phyloP scores from a whole-genome alignment of 2,888 invertebrate species.

The Noctuana brunneofusca region DNA sequence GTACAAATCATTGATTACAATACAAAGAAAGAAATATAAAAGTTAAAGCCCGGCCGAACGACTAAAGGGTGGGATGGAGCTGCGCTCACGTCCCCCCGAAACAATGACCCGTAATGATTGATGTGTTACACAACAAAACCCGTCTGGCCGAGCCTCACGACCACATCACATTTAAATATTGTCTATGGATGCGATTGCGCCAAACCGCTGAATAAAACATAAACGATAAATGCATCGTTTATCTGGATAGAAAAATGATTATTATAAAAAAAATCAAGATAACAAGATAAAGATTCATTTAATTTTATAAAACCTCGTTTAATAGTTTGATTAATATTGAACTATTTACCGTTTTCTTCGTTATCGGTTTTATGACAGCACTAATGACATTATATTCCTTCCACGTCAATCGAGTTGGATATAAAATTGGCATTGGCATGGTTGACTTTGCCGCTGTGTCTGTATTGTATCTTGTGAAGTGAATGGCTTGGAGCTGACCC shows the following conservation, averaged over 20 bases:
- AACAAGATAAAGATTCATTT: too few relatives aligned
- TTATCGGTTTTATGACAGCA: constrained; percentile 42
- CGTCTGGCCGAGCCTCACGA: constrained; percentile 67
- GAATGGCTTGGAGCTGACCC: constrained; percentile 67
- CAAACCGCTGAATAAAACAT: too few relatives aligned
- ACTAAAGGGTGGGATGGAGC: constrained; percentile 64
- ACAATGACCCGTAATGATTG: constrained; percentile 77
- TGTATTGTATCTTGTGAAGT: constrained; percentile 64
- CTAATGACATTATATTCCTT: constrained; percentile 77
- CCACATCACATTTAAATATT: too few relatives aligned
- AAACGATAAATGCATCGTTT: too few relatives aligned
- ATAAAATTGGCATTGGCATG: constrained; percentile 58
- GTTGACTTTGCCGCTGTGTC: constrained; percentile 56
- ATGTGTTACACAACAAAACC: constrained; percentile 73
- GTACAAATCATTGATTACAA: constrained; percentile 69
- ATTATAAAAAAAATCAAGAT: too few relatives aligned
- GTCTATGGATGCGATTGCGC: too few relatives aligned
- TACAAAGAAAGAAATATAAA: constrained; percentile 75
- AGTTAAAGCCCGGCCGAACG: constrained; percentile 47
- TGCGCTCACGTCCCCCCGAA: constrained; percentile 61
- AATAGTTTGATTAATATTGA: neutral
- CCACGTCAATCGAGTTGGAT: constrained; percentile 84
- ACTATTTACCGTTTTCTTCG: neutral
- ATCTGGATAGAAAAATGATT: too few relatives aligned
- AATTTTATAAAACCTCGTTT: too few relatives aligned